Evolutionary conservation across 2,888 invertebrate species (phyloP).

Genomic region (Xestia c-nigrum): DNA sequence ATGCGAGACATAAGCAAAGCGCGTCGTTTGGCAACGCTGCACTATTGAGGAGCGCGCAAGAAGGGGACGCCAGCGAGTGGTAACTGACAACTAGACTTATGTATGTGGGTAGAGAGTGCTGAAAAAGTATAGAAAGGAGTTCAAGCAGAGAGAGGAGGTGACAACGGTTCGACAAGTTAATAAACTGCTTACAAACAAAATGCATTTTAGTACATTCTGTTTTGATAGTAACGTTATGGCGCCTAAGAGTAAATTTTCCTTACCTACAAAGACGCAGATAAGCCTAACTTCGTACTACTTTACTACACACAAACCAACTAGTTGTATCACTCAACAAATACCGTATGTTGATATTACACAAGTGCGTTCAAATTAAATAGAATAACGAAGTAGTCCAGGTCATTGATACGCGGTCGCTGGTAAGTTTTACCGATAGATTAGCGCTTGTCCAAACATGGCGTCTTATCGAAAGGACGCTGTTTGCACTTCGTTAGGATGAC

Average conservation of each 20-base stretch:
- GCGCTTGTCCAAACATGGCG: conserved; percentile 36
- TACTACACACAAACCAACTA: conserved; percentile 1
- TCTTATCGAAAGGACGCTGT: conserved; percentile 42
- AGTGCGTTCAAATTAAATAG: conserved; percentile 42
- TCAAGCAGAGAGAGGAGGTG: neutral
- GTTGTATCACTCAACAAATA: conserved; percentile 44
- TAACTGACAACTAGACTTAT: too few species aligned
- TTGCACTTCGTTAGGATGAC: conserved; percentile 32
- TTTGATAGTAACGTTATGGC: neutral
- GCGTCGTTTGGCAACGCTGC: conserved; percentile 45
- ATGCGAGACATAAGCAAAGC: conserved; percentile 52
- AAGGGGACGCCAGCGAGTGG: conserved; percentile 11
- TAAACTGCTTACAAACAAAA: neutral
- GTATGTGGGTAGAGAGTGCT: neutral
- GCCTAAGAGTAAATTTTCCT: neutral
- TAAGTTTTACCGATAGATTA: conserved; percentile 39
- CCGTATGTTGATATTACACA: conserved; percentile 30
- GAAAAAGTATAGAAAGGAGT: neutral
- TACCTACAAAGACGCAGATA: conserved; percentile 31
- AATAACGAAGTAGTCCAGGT: conserved; percentile 51
- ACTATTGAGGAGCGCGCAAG: conserved; percentile 19
- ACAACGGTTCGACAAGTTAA: neutral
- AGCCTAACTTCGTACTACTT: conserved; percentile 17
- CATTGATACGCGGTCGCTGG: conserved; percentile 24
- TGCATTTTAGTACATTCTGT: neutral